Evolutionary conservation across 2,113 vertebrate genomes (phyloP), one percentile per base, ranked within the genome.

Genomic region (Astatotilapia flaviijosephi): DNA sequence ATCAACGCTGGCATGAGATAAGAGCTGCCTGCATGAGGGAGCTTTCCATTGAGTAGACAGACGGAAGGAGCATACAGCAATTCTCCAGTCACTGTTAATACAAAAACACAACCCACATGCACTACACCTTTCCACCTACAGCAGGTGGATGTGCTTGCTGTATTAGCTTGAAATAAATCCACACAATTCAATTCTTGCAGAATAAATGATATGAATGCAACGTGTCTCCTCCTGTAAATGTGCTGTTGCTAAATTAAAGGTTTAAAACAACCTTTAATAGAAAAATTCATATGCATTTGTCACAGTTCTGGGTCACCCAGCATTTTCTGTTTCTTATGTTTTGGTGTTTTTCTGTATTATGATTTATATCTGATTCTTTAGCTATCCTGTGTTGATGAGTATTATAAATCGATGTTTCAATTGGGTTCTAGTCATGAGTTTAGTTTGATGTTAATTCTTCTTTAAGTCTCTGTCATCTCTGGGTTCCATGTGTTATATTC

Each of bases 11-110:
- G 94, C 93, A 89, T 90, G 79, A 84, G 85, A 92, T 88, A 89
- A 93, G 93, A 93, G 83, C 83, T 86, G 90, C 79, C 91, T 92
- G 93, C 90, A 92, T 93, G 94, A 94, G 90, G 89, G 89, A 93
- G 94, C 87, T 94, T 93, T 93, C 89, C 90, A 86, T 85, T 88
- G 90, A 93, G 93, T 60, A 93, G 92, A 92, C 92, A 94, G 92
- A 95, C 88, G 92, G 93, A 82, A 81, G 49, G 92, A 87, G 90
- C 91, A 88, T 83, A 53, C 58, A 89, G 42, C 70, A 83, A 93
- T 88, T 86, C 88, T 89, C 84, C 56, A 85, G 47, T 90, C 79
- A 86, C 82, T 53, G 91, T 79, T 80, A 47, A 37, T 42, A 80
- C 68, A 86, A 79, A 90, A 86, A 83, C 70, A 70, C 28, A 60